Percentiles rank a stretch among this genome's conserved stretches.
Conservation (phyloP, 2,113 vertebrate species). For the Herpailurus yagouaroundi region DNA sequence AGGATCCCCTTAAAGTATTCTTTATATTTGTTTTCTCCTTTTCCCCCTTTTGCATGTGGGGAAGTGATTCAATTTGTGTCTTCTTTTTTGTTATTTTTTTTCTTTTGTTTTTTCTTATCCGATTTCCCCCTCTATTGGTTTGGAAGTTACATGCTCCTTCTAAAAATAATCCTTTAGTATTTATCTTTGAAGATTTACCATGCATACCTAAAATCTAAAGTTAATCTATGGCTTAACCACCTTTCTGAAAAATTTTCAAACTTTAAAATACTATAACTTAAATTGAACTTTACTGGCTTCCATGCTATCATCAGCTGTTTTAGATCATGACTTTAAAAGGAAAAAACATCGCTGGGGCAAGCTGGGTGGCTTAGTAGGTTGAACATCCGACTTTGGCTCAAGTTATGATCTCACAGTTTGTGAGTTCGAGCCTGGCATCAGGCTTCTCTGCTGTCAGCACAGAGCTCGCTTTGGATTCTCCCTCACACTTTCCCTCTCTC, state of each 20-base stretch:
- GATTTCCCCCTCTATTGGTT: background rate
- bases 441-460: too few relatives aligned
- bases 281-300: background rate
- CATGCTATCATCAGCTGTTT: background rate
- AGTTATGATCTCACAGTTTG: too few relatives aligned
- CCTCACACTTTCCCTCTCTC: too few relatives aligned
- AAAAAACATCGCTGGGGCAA: background rate
- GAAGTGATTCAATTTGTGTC: background rate
- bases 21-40: background rate
- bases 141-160: background rate
- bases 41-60: background rate
- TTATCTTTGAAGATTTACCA: background rate
- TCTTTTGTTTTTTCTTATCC: background rate
- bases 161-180: background rate
- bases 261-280: background rate
- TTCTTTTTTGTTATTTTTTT: background rate
- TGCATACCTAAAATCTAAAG: background rate
- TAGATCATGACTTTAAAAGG: background rate
- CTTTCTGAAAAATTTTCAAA: background rate
- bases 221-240: background rate
- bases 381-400: too few relatives aligned
- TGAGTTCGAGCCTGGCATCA: too few relatives aligned
- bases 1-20: background rate
- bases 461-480: too few relatives aligned
- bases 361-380: too few relatives aligned